These are phyloP conservation scores for Premnoplex brunnescens DNA, from an alignment of 2,797 vertebrate species.

Conservation along the genomic window DNA sequence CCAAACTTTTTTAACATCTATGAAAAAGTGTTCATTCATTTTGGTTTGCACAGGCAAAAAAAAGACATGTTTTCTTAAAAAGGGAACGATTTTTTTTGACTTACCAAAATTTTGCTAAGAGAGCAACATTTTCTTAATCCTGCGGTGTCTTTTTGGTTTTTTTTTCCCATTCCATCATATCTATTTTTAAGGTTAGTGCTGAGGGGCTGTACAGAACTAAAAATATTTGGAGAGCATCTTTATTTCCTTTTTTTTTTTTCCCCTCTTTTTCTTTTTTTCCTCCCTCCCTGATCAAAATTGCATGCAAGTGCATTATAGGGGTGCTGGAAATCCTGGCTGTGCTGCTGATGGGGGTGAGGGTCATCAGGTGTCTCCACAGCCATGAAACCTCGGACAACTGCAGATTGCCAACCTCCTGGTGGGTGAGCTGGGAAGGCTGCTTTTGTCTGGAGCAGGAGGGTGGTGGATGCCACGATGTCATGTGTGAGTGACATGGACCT, in stretches of 20 bases:
- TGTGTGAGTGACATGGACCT: not conserved
- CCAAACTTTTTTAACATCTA: not conserved
- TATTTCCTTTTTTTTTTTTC: not conserved
- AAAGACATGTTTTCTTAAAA: not conserved
- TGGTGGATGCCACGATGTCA: rapidly evolving
- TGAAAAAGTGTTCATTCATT: not conserved
- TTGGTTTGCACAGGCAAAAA: not conserved
- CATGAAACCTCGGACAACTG: not conserved
- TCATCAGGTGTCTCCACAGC: not conserved
- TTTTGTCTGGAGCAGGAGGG: not conserved
- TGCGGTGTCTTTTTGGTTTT: not conserved
- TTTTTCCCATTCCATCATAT: not conserved
- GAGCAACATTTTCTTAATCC: not conserved
- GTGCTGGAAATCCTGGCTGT: not conserved
- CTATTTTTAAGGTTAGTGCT: not conserved
- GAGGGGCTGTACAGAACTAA: not conserved
- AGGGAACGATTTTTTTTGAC: not conserved
- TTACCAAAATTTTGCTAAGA: not conserved
- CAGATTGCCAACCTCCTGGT: rapidly evolving
- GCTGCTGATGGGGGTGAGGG: not conserved
- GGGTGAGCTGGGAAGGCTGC: not conserved
- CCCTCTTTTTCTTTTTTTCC: not conserved
- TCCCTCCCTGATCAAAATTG: not conserved
- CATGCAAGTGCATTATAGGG: rapidly evolving
- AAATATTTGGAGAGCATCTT: not conserved